A percentile compares a stretch with the other conserved stretches of the same genome.
These are phyloP conservation scores for Pachliopta kotzebuea DNA, from an alignment of 2,888 invertebrate genomes.

Conservation along the genomic window DNA sequence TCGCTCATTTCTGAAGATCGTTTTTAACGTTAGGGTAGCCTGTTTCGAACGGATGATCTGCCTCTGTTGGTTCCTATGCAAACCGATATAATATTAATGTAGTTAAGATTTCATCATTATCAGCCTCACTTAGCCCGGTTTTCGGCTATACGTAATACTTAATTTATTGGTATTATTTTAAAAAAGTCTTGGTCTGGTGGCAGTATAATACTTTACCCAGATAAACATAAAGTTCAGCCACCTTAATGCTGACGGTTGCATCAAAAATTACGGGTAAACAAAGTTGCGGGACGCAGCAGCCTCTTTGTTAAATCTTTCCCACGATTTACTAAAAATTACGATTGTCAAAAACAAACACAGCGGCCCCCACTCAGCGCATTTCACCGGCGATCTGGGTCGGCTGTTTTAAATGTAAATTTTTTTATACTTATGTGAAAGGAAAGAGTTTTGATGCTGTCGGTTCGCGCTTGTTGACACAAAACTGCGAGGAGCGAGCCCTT, in stretches of 20 bases:
- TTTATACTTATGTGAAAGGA: conserved; percentile 40
- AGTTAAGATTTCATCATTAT: too few relatives aligned
- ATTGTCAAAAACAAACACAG: conserved; percentile 52
- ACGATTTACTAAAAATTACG: conserved; percentile 51
- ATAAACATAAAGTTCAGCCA: conserved; percentile 2
- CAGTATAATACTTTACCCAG: background rate
- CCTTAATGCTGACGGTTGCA: conserved; percentile 5
- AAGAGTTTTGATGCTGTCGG: conserved; percentile 30
- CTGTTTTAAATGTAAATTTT: conserved; percentile 46
- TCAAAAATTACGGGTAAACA: conserved; percentile 16
- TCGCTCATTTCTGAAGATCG: too few relatives aligned
- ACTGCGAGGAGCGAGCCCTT: conserved; percentile 32
- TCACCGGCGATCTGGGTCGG: conserved; percentile 44
- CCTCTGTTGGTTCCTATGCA: too few relatives aligned
- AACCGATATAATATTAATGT: too few relatives aligned
- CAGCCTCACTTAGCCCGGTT: too few relatives aligned
- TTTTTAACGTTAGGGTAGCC: too few relatives aligned
- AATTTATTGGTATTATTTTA: too few relatives aligned
- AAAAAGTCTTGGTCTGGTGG: too few relatives aligned
- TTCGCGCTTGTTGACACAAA: conserved; percentile 22
- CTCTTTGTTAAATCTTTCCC: conserved; percentile 42
- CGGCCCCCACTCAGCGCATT: conserved; percentile 38
- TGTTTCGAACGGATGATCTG: too few relatives aligned
- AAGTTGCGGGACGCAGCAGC: conserved; percentile 7
- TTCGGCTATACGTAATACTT: too few relatives aligned